phyloP scores from a whole-genome alignment of 37 sponge, comb jelly and placozoan species.

The Theonella swinhoei region DNA sequence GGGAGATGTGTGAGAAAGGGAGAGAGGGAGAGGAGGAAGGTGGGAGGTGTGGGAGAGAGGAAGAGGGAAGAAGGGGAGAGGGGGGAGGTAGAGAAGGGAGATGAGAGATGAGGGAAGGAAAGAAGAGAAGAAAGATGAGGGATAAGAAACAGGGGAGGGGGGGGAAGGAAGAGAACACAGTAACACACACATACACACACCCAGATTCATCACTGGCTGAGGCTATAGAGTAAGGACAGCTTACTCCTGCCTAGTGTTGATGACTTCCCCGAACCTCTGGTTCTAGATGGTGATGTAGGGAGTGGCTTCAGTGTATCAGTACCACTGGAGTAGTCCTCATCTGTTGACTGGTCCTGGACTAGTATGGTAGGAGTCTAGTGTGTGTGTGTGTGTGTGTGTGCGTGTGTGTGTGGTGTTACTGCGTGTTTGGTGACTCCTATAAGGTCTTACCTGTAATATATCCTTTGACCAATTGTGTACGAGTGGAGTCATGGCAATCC shows the following conservation, averaged over 20 bases:
- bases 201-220: too few relatives aligned
- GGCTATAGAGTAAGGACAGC: too few relatives aligned
- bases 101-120: too few relatives aligned
- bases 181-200: too few relatives aligned
- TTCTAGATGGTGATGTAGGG: neutral
- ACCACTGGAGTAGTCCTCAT: neutral
- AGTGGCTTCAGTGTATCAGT: neutral
- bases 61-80: too few relatives aligned
- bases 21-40: neutral
- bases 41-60: too few relatives aligned
- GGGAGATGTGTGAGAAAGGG: neutral
- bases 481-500: conserved; percentile 48
- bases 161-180: too few relatives aligned
- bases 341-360: neutral
- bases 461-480: neutral
- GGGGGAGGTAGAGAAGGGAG: too few relatives aligned
- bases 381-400: neutral
- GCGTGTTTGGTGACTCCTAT: neutral
- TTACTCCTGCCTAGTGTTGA: conserved; percentile 1
- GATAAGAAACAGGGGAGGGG: too few relatives aligned
- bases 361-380: neutral
- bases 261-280: neutral
- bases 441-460: neutral
- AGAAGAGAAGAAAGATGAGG: too few relatives aligned
- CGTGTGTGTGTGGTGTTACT: neutral